Base-by-base conservation (phyloP, 1,140 invertebrate genomes). In the Lasaia peninsularis region DNA sequence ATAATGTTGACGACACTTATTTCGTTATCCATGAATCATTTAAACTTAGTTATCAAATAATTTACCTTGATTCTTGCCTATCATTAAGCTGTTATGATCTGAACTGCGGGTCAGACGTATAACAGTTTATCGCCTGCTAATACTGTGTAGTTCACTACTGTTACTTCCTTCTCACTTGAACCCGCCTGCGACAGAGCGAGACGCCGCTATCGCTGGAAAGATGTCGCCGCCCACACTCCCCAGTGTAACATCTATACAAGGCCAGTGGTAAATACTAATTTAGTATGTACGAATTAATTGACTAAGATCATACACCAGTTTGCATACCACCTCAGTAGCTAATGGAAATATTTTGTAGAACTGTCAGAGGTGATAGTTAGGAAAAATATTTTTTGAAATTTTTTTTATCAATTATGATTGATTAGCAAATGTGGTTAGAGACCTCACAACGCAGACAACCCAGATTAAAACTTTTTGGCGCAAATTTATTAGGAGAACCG, bases 61-160 rank as follows among this genome's bases (percentile, higher is more conserved):
- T 48, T 48, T 48, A 48, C 40, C 40, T 48, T 48, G 40, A 48
- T 48, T 48, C 8, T 48, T 48, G 18, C 20, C 20, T 48, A 48
- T 48, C 40, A 48, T 48, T 48, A 48, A 48, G 40, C 18, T 20
- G 40, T 48, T 48, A 48, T 48, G 18, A 48, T 48, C 40, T 49
- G 40, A 49, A 48, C 40, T 34, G 5, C 60, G 48, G 75, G 76
- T 85, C 79, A 81, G 63, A 78, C 73, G 79, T 80, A 80, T 48
- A 80, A 78, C 67, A 72, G 71, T 76, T 78, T 76, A 80, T 73
- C 69, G 69, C 67, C 62, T 64, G 62, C 62, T 62, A 58, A 69
- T 21, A 11, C 40, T 21, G 40, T 48, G 40, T 48, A 20, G 20
- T 48, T 48, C 63, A 52, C 63, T 62, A 67, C 63, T 64, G 63